Conservation (phyloP, 2,113 vertebrate genomes). For the Rhinichthys klamathensis region DNA sequence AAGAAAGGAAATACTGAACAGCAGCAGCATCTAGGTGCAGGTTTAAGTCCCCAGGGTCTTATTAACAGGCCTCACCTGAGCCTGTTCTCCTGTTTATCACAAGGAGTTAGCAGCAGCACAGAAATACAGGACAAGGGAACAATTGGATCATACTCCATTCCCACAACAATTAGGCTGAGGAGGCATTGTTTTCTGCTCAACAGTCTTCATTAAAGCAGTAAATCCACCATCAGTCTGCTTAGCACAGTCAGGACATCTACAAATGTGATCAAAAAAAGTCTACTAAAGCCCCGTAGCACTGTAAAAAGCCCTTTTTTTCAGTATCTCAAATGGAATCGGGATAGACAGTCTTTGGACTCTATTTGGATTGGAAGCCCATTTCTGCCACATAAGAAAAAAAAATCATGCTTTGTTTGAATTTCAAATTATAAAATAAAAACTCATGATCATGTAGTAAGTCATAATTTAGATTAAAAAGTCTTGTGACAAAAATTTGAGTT, state of each 20-base stretch:
- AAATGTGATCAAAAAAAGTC: not conserved
- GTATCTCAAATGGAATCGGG: not conserved
- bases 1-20: conserved; percentile 26
- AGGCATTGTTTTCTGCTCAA: conserved; percentile 24
- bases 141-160: conserved; percentile 63
- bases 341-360: not conserved
- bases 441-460: not conserved
- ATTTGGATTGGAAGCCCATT: not conserved
- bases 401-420: not conserved
- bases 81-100: conserved; percentile 69
- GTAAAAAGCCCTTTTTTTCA: not conserved
- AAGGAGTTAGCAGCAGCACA: conserved; percentile 48
- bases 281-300: not conserved
- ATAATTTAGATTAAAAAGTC: not conserved
- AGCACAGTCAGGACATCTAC: not conserved
- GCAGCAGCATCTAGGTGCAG: conserved; percentile 51
- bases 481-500: too few species aligned
- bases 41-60: conserved; percentile 70
- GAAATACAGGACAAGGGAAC: conserved; percentile 61
- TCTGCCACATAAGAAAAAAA: not conserved
- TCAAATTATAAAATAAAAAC: not conserved
- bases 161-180: conserved; percentile 50
- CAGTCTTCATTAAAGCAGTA: not conserved
- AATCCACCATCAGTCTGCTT: not conserved
- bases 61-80: conserved; percentile 76